These are phyloP conservation scores for Phania funesta DNA, from an alignment of 2,888 invertebrate genomes.

Conservation along the genomic window DNA sequence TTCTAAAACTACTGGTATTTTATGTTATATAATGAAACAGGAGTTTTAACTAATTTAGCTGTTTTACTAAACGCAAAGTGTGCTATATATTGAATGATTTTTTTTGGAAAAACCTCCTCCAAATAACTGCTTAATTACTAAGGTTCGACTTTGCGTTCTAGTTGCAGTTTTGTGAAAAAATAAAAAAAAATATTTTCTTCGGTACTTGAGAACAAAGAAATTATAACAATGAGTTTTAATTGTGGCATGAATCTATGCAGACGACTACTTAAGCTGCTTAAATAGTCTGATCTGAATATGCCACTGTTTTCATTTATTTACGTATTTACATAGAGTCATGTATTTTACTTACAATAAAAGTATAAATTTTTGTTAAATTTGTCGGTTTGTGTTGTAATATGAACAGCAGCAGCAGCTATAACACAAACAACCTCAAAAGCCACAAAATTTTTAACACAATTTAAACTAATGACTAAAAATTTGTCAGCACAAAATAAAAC, in stretches of 20 bases:
- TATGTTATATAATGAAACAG: no score
- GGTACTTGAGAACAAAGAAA: neutral
- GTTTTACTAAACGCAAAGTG: no score
- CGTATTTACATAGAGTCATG: neutral
- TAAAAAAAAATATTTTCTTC: no score
- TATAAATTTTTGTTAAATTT: neutral
- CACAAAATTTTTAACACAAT: conserved; percentile 63
- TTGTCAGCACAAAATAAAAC: conserved; percentile 64
- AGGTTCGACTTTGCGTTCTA: no score
- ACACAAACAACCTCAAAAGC: conserved; percentile 50
- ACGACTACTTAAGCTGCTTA: conserved; percentile 54
- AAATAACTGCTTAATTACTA: no score
- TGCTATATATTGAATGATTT: no score
- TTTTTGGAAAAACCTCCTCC: no score
- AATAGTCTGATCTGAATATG: conserved; percentile 51
- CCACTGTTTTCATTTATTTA: neutral
- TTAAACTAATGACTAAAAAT: conserved; percentile 66
- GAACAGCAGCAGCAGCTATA: neutral
- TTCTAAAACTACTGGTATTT: no score
- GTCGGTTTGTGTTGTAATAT: neutral
- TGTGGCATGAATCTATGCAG: conserved; percentile 18
- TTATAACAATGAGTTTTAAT: neutral
- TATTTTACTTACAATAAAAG: neutral
- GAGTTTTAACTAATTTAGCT: no score
- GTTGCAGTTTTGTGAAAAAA: no score